phyloP scores from a whole-genome alignment of 1,140 invertebrate species.

The Drosophila sturtevanti region DNA sequence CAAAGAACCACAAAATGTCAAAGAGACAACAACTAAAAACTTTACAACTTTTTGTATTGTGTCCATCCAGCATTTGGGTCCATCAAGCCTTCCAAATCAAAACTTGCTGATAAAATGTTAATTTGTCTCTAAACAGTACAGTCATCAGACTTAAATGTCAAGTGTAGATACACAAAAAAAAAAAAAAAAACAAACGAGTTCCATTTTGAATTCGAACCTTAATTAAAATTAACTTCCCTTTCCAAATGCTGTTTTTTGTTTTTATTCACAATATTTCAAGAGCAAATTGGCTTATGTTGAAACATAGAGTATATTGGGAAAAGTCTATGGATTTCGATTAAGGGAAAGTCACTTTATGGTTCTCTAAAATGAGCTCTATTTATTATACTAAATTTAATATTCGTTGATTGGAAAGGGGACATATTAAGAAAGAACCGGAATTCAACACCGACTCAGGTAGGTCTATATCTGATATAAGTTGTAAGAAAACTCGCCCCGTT shows the following conservation, averaged over 20 bases:
- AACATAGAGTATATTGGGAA: not conserved
- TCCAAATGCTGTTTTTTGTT: constrained; percentile 8
- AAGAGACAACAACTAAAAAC: constrained; percentile 38
- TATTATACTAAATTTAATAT: not conserved
- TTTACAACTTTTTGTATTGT: constrained; percentile 34
- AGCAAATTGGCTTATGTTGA: constrained; percentile 36
- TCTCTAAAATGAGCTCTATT: not conserved
- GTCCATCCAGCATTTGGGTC: not conserved
- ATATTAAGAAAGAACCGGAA: not conserved
- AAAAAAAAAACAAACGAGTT: constrained; percentile 28
- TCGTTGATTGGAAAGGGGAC: not conserved
- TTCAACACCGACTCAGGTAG: no score
- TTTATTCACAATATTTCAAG: constrained; percentile 44
- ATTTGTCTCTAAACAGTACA: constrained; percentile 22
- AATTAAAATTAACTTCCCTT: constrained; percentile 52
- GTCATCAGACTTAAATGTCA: constrained; percentile 24
- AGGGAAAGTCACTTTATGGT: not conserved
- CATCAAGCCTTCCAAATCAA: constrained; percentile 25
- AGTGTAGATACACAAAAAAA: constrained; percentile 5
- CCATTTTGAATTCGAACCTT: constrained; percentile 30
- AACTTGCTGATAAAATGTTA: constrained; percentile 46
- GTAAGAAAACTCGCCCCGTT: no score
- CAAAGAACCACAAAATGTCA: constrained; percentile 65
- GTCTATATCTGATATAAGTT: no score
- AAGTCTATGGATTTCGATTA: not conserved